Evolutionary conservation across 2,888 invertebrate species (phyloP).

Genomic region (Antheraea assamensis): DNA sequence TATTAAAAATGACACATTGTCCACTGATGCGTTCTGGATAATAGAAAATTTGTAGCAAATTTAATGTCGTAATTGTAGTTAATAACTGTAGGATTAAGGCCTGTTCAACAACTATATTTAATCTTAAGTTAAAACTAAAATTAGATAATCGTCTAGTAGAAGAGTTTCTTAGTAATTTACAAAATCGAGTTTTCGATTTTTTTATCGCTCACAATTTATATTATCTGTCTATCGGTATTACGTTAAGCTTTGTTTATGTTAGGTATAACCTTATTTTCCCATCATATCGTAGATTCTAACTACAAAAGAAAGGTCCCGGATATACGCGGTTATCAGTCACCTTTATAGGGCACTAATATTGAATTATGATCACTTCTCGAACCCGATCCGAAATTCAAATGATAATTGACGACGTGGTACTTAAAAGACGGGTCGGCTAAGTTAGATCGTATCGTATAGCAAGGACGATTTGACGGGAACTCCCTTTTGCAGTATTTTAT

Average conservation of each 20-base stretch:
- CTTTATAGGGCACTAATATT: slow-evolving; percentile 77
- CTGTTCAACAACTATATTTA: too few relatives aligned
- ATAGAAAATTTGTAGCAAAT: too few relatives aligned
- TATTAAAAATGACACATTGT: too few relatives aligned
- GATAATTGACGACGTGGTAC: slow-evolving; percentile 71
- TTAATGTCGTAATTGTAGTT: too few relatives aligned
- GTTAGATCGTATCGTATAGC: slow-evolving; percentile 56
- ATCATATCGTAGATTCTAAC: slow-evolving; percentile 52
- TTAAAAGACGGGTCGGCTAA: slow-evolving; percentile 73
- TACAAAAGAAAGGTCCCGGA: slow-evolving; percentile 53
- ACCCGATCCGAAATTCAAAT: slow-evolving; percentile 63
- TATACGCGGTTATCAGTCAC: slow-evolving; percentile 72
- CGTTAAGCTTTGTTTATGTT: not conserved
- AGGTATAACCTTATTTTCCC: slow-evolving; percentile 42
- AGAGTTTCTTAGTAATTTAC: too few relatives aligned
- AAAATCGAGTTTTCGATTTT: not conserved
- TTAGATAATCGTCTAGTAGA: too few relatives aligned
- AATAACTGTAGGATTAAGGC: too few relatives aligned
- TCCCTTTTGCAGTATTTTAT: slow-evolving; percentile 39
- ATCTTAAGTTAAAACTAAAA: too few relatives aligned
- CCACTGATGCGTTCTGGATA: too few relatives aligned
- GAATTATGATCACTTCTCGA: slow-evolving; percentile 64
- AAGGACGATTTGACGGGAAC: slow-evolving; percentile 35
- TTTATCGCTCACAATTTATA: not conserved
- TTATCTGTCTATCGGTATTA: not conserved